Evolutionary conservation across 2,888 invertebrate genomes (phyloP).

Genomic region (Ichneumoninae sp.): DNA sequence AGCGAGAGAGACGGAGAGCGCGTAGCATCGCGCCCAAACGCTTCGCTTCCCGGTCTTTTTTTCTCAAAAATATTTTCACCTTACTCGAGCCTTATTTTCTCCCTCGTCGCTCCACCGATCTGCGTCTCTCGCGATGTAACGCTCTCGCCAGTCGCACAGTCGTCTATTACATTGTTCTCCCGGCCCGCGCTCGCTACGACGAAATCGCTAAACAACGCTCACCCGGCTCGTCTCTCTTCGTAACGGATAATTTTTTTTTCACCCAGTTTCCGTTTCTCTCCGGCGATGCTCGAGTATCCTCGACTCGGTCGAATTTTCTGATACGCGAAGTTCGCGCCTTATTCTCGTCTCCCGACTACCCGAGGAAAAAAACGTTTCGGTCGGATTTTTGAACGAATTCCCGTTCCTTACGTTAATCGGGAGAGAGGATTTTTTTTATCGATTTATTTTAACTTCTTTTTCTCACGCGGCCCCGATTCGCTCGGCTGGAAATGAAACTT

Average conservation of each 20-base stretch:
- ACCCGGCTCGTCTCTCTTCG: constrained; percentile 2
- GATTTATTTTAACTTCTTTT: neutral
- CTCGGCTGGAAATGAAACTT: neutral
- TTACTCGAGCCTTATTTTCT: neutral
- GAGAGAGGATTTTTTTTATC: neutral
- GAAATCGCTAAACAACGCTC: constrained; percentile 20
- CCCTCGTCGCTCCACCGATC: neutral
- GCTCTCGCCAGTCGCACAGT: neutral
- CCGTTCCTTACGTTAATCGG: neutral
- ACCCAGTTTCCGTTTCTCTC: neutral
- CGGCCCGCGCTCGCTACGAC: constrained; percentile 8
- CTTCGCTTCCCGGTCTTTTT: constrained; percentile 70
- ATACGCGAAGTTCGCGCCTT: neutral
- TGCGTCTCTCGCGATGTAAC: neutral
- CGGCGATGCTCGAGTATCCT: neutral
- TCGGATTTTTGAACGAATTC: neutral
- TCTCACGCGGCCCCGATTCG: neutral
- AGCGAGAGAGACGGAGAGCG: neutral
- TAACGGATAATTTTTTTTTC: constrained; percentile 5
- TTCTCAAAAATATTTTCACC: constrained; percentile 24
- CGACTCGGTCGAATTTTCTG: neutral
- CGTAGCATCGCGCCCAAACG: constrained; percentile 34
- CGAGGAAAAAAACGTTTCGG: neutral
- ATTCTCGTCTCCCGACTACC: neutral
- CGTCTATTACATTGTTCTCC: constrained; percentile 4